Conservation (phyloP, 37 sponge, comb jelly and placozoan species). For the Ephydatia muelleri region DNA sequence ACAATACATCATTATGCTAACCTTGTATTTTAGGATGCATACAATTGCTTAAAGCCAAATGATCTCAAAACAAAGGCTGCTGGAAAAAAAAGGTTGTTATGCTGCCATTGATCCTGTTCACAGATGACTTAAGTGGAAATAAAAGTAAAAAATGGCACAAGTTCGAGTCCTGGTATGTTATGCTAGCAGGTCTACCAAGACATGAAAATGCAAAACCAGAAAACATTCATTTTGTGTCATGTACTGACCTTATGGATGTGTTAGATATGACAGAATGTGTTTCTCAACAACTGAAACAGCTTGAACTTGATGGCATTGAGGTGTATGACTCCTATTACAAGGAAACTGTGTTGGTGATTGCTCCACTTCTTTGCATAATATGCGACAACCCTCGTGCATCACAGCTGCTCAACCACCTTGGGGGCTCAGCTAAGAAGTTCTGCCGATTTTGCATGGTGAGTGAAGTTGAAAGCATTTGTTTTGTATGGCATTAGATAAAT, state of each 20-base stretch:
- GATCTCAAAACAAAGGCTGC: too few species aligned
- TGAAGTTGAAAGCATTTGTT: not conserved
- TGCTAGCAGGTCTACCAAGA: constrained; percentile 24
- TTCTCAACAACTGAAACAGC: constrained; percentile 1
- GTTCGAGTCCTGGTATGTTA: constrained; percentile 35
- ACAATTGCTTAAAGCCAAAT: too few species aligned
- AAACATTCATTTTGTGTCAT: constrained; percentile 32
- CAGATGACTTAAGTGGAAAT: constrained; percentile 53
- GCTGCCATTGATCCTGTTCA: constrained; percentile 23
- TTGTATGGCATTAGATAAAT: not conserved
- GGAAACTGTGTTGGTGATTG: constrained; percentile 21
- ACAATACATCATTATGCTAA: too few species aligned
- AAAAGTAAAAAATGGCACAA: constrained; percentile 43
- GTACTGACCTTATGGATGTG: constrained; percentile 17
- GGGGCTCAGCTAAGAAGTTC: constrained; percentile 26
- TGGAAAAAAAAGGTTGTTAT: not conserved
- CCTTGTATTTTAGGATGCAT: too few species aligned
- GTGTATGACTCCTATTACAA: constrained; percentile 25
- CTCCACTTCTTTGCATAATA: constrained; percentile 30
- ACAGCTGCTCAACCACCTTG: constrained; percentile 34
- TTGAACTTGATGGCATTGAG: constrained; percentile 13
- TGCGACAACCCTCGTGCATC: constrained; percentile 46
- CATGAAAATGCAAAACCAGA: not conserved
- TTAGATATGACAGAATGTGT: constrained; percentile 27
- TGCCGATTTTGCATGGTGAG: constrained; percentile 53